Conservation (phyloP, 2,113 vertebrate genomes). For the Calyptomena viridis region DNA sequence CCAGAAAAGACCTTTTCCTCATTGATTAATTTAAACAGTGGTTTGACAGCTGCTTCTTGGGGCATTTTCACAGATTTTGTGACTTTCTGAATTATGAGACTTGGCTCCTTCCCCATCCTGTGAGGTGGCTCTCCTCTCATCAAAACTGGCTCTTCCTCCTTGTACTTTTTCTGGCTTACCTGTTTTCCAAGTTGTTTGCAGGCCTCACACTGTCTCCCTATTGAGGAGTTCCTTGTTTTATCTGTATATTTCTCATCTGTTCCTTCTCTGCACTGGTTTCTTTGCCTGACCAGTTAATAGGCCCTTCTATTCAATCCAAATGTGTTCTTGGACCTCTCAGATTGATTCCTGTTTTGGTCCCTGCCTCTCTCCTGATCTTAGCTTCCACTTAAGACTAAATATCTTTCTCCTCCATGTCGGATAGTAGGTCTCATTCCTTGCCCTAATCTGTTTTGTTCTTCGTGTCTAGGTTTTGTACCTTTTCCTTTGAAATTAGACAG, state of each 20-base stretch:
- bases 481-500: not conserved
- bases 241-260: not conserved
- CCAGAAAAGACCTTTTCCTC: not conserved
- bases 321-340: not conserved
- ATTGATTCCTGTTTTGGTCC: not conserved
- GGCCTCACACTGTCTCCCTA: not conserved
- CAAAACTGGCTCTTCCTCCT: not conserved
- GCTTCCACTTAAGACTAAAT: not conserved
- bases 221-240: rapidly evolving
- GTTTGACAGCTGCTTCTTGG: not conserved
- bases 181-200: not conserved
- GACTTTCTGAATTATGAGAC: not conserved
- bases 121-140: not conserved
- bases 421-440: not conserved
- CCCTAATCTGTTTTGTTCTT: not conserved
- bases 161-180: not conserved
- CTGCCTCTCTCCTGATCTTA: not conserved
- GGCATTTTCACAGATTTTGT: not conserved
- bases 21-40: not conserved
- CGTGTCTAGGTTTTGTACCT: not conserved
- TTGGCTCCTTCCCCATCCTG: rapidly evolving
- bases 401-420: not conserved
- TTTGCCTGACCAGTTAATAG: not conserved
- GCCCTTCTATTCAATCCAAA: not conserved
- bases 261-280: not conserved